phyloP scores from a whole-genome alignment of 2,888 invertebrate genomes.

The Oscheius sp. region DNA sequence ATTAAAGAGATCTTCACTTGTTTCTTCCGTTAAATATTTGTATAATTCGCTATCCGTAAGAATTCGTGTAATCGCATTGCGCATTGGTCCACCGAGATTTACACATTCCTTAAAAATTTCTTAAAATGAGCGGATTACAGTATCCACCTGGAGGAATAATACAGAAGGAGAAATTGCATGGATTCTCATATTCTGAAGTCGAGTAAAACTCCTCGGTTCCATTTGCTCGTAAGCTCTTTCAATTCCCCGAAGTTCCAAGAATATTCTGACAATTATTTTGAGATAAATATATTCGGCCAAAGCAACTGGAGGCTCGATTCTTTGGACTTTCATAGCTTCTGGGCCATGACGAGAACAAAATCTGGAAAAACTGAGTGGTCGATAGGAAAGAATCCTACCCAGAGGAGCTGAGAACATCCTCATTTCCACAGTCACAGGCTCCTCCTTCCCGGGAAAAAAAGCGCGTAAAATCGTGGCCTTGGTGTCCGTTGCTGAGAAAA shows the following conservation, averaged over 20 bases:
- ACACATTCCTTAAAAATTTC: slow-evolving; percentile 51
- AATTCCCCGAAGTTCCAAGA: slow-evolving; percentile 47
- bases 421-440: slow-evolving; percentile 69
- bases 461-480: slow-evolving; percentile 64
- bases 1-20: slow-evolving; percentile 37
- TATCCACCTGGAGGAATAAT: background rate
- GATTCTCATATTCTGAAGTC: background rate
- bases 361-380: slow-evolving; percentile 34
- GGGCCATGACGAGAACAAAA: slow-evolving; percentile 51
- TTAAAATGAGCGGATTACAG: too few species aligned
- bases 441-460: slow-evolving; percentile 69
- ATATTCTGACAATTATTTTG: slow-evolving; percentile 55
- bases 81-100: slow-evolving; percentile 60
- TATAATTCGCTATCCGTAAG: slow-evolving; percentile 59
- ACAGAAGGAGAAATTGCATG: slow-evolving; percentile 7
- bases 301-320: slow-evolving; percentile 35
- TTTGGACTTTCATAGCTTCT: slow-evolving; percentile 23
- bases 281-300: slow-evolving; percentile 57
- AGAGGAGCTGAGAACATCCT: slow-evolving; percentile 56
- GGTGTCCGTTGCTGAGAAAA: slow-evolving; percentile 61
- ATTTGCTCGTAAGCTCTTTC: background rate
- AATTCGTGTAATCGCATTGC: slow-evolving; percentile 48
- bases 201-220: background rate
- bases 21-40: slow-evolving; percentile 40
- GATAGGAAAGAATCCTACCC: slow-evolving; percentile 40